Base-by-base conservation (phyloP, 2,797 vertebrate genomes). In the Agapornis canus region DNA sequence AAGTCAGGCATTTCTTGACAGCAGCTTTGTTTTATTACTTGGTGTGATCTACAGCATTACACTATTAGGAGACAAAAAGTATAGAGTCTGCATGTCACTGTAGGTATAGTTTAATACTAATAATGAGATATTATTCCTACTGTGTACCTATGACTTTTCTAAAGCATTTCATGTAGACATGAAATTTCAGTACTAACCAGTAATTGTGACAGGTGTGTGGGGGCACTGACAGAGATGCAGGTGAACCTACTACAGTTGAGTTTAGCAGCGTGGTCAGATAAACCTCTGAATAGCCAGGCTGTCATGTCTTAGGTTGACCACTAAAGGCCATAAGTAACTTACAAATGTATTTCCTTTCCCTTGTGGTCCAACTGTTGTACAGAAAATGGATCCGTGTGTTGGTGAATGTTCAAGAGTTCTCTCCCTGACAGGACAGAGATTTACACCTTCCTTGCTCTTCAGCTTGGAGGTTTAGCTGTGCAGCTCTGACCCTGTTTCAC, bases 341-440 rank as follows among this genome's bases (percentile, higher is more conserved):
- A 13, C 37, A 57, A 82, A 85, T 8, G 3, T 70, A 1, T 64
- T 57, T 45, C 23, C 39, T 65, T 37, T 60, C 32, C 6, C 1
- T 1, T 31, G 43, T n/a, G 26, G 10, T 23, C 19, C 51, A 60
- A 9, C 16, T 27, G 0, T 22, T 22, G 19, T 1, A 14, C 9
- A 76, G 49, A 60, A 23, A 26, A 42, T 26, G 35, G 32, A 37
- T 21, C 7, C 1, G 2, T 4, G 13, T 65, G 13, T 43, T 84
- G 75, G 21, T 47, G 48, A 61, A 25, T 8, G 37, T 56, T 69
- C 56, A 49, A 26, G 29, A 49, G 48, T 52, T 7, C 39, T 40
- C 32, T 61, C n/a, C 42, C 20, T 64, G 11, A 9, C 18, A 45
- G 31, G 23, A 54, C 27, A 31, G 26, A 49, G 21, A 29, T 5